Evolutionary conservation across 2,797 vertebrate genomes (phyloP).

Genomic region (Eutrigla gurnardus): DNA sequence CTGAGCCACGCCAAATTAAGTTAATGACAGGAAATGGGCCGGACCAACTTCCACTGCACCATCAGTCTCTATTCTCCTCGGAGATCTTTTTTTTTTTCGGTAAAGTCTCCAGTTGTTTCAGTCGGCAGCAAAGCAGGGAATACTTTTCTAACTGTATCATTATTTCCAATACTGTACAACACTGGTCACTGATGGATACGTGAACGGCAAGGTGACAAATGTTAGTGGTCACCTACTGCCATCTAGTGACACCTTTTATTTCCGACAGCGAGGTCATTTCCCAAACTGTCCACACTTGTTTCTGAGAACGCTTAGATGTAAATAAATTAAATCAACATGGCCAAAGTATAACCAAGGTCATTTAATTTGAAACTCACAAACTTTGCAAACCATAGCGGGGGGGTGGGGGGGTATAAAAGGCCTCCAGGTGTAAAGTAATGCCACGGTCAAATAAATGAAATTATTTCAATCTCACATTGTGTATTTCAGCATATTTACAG

Average conservation of each 20-base stretch:
- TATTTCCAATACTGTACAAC: too few species aligned
- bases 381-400: constrained; percentile 37
- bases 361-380: constrained; percentile 68
- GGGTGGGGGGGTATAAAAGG: constrained; percentile 17
- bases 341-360: constrained; percentile 34
- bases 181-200: too few species aligned
- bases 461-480: constrained; percentile 23
- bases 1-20: constrained; percentile 6
- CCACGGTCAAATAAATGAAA: constrained; percentile 20
- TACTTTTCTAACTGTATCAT: background rate
- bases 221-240: constrained; percentile 54
- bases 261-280: background rate
- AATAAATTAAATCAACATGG: constrained; percentile 10
- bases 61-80: background rate
- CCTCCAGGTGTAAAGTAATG: constrained; percentile 7
- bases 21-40: constrained; percentile 66
- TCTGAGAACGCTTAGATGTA: background rate
- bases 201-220: fast-evolving
- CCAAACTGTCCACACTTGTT: background rate
- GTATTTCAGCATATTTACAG: constrained; percentile 57
- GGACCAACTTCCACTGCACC: constrained; percentile 53
- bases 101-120: background rate
- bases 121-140: background rate
- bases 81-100: background rate
- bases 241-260: constrained; percentile 51